phyloP scores from a whole-genome alignment of 2,113 vertebrate genomes.

The Sinocyclocheilus maitianheensis region DNA sequence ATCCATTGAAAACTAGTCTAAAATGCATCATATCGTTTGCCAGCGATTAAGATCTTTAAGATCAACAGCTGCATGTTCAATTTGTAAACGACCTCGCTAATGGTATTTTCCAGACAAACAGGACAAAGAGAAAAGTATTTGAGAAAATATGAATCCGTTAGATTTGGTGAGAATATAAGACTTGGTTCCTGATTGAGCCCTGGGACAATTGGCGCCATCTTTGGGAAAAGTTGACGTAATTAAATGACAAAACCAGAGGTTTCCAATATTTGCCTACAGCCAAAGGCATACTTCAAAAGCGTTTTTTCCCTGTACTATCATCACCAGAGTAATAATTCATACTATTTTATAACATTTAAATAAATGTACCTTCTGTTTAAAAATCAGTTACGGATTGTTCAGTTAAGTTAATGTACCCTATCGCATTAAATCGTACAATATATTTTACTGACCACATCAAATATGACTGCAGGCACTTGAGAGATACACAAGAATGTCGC shows the following conservation, averaged over 20 bases:
- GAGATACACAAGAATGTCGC: constrained; percentile 55
- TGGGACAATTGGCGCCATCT: constrained; percentile 21
- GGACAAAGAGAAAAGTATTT: background rate
- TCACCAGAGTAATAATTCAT: background rate
- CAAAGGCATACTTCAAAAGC: constrained; percentile 8
- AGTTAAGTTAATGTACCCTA: background rate
- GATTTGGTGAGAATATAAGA: background rate
- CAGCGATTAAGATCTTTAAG: background rate
- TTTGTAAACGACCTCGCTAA: background rate
- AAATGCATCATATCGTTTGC: background rate
- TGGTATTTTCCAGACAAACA: background rate
- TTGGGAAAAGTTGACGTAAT: constrained; percentile 38
- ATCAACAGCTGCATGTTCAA: background rate
- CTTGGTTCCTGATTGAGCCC: background rate
- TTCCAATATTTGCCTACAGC: background rate
- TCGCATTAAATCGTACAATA: background rate
- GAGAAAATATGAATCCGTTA: background rate
- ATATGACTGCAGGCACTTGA: constrained; percentile 59
- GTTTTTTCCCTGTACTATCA: background rate
- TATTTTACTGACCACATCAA: constrained; percentile 12
- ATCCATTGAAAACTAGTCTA: background rate
- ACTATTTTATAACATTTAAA: background rate
- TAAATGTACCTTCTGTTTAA: background rate
- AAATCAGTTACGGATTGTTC: background rate
- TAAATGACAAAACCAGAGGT: constrained; percentile 40